Evolutionary conservation across 1,140 invertebrate species (phyloP), one percentile per base, ranked within the genome.

Genomic region (Halyomorpha halys): DNA sequence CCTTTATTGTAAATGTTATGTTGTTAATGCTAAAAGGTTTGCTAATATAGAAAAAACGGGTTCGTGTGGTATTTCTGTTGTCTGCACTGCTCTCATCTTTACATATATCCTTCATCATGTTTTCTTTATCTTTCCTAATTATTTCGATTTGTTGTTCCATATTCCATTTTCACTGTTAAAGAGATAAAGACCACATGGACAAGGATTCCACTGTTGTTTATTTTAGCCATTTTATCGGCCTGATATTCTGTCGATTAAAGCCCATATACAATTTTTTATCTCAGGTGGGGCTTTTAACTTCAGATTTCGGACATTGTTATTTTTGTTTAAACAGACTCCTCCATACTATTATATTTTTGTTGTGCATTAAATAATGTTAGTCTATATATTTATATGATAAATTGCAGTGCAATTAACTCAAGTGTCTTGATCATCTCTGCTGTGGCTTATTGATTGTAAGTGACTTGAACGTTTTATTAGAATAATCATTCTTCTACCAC

Each of bases 371-470:
- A 45, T 62, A 56, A 21, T 56, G 15, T 56, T 56, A 56, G 23
- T 21, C 15, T 25, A 23, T 25, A 23, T 56, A 25, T 23, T 16
- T 56, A 23, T 23, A 39, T 39, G 27, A 23, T 23, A 56, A 23
- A 56, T 65, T 62, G 59, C 64, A 65, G 64, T 65, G 64, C 64
- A 67, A 67, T 65, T 67, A 61, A 64, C 63, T 63, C 47, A 67
- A 67, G 66, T 67, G 66, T 67, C 66, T 67, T 67, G 63, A 60
- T 56, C 18, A 56, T 62, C 65, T 67, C 59, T 65, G 66, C 66
- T 67, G 66, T 67, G 63, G 63, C 59, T 67, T 61, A 44, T 61
- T 44, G 44, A 45, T 21, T 61, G 30, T 44, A 61, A 56, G 23
- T 49, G 19, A 49, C 19, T 64, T 45, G 39, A 44, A 15, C 54